Evolutionary conservation across 2,797 vertebrate genomes (phyloP).

Genomic region (Parauchenoglanis punctatus): DNA sequence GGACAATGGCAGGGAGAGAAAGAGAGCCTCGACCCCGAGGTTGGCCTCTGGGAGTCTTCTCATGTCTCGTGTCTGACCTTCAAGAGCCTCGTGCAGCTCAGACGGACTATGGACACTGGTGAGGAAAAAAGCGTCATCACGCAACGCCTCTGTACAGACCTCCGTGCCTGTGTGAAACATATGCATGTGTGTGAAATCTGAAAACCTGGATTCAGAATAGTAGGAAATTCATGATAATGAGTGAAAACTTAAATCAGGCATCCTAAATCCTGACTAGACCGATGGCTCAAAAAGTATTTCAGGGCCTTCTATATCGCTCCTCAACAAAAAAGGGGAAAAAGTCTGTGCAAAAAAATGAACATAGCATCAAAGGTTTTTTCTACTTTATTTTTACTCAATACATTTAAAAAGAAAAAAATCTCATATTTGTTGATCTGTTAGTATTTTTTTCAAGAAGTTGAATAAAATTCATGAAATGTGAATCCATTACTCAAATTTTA

Average conservation of each 20-base stretch:
- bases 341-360: not conserved
- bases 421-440: not conserved
- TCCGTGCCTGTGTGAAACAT: not conserved
- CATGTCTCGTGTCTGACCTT: conserved; percentile 90
- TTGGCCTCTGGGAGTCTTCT: conserved; percentile 79
- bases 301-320: not conserved
- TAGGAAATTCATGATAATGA: not conserved
- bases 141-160: not conserved
- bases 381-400: not conserved
- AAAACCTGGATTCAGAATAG: not conserved
- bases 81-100: conserved; percentile 87
- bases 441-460: not conserved
- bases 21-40: conserved; percentile 80
- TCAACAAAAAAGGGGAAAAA: not conserved
- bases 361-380: not conserved
- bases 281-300: not conserved
- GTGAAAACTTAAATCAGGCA: not conserved
- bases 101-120: conserved; percentile 82
- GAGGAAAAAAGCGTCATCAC: not conserved
- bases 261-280: not conserved
- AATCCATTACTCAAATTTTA: too few species aligned
- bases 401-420: too few species aligned
- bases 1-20: conserved; percentile 84
- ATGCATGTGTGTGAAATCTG: not conserved
- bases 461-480: not conserved